Evolutionary conservation across 2,888 invertebrate genomes (phyloP), one percentile per base, ranked within the genome.

Genomic region (Drosophila diplacantha): DNA sequence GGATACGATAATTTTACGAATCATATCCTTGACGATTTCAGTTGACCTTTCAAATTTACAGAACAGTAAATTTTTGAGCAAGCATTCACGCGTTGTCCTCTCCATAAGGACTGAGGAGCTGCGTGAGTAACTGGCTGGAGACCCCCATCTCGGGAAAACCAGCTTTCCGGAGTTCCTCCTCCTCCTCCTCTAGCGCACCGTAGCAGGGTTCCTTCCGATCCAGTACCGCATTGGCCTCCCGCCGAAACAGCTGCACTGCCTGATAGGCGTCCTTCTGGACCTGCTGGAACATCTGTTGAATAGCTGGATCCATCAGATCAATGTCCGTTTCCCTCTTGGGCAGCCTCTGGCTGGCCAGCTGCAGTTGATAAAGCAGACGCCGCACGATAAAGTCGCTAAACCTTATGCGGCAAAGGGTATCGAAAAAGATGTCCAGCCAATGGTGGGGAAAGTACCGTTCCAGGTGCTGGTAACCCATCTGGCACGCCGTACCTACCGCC

Each of bases 291-390:
- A 37, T 35, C 20, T n/a, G 26, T 1, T 26, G 43, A 1, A 34
- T 6, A 2, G 1, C 6, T 0, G 55, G 46, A 39, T 72, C 46
- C 1, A 7, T 11, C 18, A 38, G 32, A 1, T 47, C 14, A 20
- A 26, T 7, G 0, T 38, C 12, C 9, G 22, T 6, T 0, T 7
- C 8, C 7, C 7, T 2, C 3, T 32, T 14, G 1, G 75, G 67
- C 49, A 71, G 26, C 1, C 29, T 24, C n/a, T 44, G 12, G 41
- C 56, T 43, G 39, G 72, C 73, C 52, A 39, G 16, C 11, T 73
- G 69, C 47, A 76, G 60, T 4, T 74, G 68, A n/a, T 60, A 37
- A 7, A 75, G 12, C 41, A 75, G 24, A 5, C 80, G 80, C 2
- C 76, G 72, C 37, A 75, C 18, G 11, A 79, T 70, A 3, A 70